Conservation (phyloP, 2,888 invertebrate genomes). For the Synergus japonicus region DNA sequence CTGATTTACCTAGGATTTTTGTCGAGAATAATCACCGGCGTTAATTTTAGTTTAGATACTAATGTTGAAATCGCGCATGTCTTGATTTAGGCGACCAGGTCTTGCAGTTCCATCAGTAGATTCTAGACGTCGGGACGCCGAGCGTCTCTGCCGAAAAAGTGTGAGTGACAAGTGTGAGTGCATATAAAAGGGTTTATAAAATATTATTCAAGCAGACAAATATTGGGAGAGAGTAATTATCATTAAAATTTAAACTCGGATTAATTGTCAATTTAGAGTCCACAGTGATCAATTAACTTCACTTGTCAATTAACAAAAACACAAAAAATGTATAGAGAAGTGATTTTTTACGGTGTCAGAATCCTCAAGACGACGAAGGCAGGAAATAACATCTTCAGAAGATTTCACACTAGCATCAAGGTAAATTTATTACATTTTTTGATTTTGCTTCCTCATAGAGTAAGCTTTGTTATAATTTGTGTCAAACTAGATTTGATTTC, state of each 20-base stretch:
- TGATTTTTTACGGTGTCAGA: constrained; percentile 53
- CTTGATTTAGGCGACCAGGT: constrained; percentile 53
- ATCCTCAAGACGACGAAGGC: constrained; percentile 61
- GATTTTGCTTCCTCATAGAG: neutral
- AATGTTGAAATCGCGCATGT: constrained; percentile 61
- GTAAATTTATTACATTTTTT: constrained; percentile 43
- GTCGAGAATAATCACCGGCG: constrained; percentile 12
- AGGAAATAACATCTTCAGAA: constrained; percentile 59
- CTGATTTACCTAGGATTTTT: constrained; percentile 16
- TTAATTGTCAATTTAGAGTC: neutral
- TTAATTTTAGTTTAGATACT: constrained; percentile 41
- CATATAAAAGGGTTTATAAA: constrained; percentile 18
- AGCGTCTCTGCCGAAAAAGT: constrained; percentile 51
- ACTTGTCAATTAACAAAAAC: constrained; percentile 38
- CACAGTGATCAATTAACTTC: neutral
- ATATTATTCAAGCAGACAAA: neutral
- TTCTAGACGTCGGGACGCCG: constrained; percentile 61
- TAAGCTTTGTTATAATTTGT: neutral
- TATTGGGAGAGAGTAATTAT: neutral
- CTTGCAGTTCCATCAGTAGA: constrained; percentile 59
- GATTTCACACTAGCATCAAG: constrained; percentile 63
- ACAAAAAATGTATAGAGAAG: constrained; percentile 57
- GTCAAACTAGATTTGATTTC: neutral
- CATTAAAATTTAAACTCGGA: neutral
- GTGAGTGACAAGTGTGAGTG: constrained; percentile 44